Conservation (phyloP, 2,113 vertebrate species). For the Limnothrissa miodon region DNA sequence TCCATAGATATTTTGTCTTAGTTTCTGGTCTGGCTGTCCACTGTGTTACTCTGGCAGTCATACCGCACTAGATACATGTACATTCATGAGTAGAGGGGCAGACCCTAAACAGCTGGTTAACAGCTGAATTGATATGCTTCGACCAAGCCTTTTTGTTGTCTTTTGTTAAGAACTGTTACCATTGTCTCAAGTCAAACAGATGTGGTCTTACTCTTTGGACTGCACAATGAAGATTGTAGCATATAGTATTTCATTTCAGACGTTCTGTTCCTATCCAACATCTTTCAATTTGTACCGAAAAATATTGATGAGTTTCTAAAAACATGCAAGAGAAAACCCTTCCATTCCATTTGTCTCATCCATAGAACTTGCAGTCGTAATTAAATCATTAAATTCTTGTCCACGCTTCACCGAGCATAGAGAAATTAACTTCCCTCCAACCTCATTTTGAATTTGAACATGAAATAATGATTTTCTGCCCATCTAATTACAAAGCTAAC, state of each 20-base stretch:
- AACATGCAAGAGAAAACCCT: conserved; percentile 56
- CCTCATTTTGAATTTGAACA: conserved; percentile 97
- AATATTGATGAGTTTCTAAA: conserved; percentile 48
- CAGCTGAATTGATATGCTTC: background rate
- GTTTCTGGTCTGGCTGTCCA: background rate
- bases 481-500: conserved; percentile 96
- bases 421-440: conserved; percentile 97
- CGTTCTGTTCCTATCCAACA: background rate
- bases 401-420: conserved; percentile 85
- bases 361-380: conserved; percentile 97
- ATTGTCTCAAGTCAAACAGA: background rate
- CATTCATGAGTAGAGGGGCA: background rate
- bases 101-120: background rate
- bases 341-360: conserved; percentile 92
- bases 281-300: background rate
- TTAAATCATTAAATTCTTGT: conserved; percentile 99
- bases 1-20: background rate
- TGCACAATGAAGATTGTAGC: background rate
- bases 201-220: background rate
- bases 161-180: background rate
- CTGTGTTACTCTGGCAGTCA: background rate
- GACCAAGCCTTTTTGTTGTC: background rate
- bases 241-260: background rate
- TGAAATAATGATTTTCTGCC: conserved; percentile 99
- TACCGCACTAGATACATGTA: background rate